Evolutionary conservation across 92 coral and sea anemone species (phyloP).

Genomic region (Siderastrea siderea): DNA sequence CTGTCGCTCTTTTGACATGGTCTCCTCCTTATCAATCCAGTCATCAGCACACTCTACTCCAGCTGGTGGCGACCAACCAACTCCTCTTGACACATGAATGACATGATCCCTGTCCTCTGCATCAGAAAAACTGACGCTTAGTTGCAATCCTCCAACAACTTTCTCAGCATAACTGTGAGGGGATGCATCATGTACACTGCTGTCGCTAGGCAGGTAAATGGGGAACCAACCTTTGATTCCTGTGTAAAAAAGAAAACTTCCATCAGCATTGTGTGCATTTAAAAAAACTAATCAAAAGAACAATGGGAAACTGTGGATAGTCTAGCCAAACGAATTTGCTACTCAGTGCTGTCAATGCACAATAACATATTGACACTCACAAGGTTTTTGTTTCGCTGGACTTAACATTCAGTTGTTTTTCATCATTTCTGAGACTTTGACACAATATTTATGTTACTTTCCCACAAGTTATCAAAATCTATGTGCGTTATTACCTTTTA

Average conservation of each 20-base stretch:
- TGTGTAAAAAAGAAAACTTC: slow-evolving; percentile 23
- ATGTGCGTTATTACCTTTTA: too few relatives aligned
- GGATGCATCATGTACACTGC: not conserved
- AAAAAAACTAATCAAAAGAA: not conserved
- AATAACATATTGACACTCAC: too few relatives aligned
- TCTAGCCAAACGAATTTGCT: too few relatives aligned
- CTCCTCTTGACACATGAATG: slow-evolving; percentile 82
- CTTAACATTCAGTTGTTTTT: too few relatives aligned
- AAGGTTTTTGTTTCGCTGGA: too few relatives aligned
- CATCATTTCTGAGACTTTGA: too few relatives aligned
- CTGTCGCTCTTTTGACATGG: not conserved
- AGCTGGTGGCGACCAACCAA: slow-evolving; percentile 95
- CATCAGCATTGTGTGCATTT: not conserved
- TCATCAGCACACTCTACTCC: slow-evolving; percentile 82
- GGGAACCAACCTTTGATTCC: slow-evolving; percentile 96
- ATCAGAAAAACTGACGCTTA: slow-evolving; percentile 82
- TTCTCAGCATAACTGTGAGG: slow-evolving; percentile 11
- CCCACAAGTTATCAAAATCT: too few relatives aligned
- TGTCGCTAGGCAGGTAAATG: slow-evolving; percentile 37
- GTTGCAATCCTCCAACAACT: slow-evolving; percentile 93
- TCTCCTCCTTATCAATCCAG: slow-evolving; percentile 53
- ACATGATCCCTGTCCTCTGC: slow-evolving; percentile 80
- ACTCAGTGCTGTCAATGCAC: too few relatives aligned
- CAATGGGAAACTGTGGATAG: not conserved
- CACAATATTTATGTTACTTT: too few relatives aligned